A percentile compares a stretch with the other conserved stretches of the same genome.
phyloP scores from a whole-genome alignment of 2,888 invertebrate genomes.

The Monopis laevigella region DNA sequence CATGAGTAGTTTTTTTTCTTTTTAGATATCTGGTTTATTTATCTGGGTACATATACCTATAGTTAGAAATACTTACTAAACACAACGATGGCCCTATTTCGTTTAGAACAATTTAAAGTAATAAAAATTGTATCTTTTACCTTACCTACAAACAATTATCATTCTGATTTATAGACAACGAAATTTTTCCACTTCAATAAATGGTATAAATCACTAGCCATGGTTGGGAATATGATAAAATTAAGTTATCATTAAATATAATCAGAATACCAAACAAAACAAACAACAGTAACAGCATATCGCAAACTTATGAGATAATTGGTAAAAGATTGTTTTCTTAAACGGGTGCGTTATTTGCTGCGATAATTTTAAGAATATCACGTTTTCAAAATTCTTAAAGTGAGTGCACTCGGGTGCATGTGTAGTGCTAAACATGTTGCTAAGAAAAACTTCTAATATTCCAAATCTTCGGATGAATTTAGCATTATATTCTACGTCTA shows the following conservation, averaged over 20 bases:
- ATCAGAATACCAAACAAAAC: constrained; percentile 2
- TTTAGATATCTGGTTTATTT: too few relatives aligned
- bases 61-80: too few relatives aligned
- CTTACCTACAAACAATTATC: background rate
- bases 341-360: constrained; percentile 10
- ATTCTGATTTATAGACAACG: background rate
- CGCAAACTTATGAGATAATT: constrained; percentile 7
- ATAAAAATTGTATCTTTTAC: too few relatives aligned
- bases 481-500: constrained; percentile 36
- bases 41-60: too few relatives aligned
- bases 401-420: background rate
- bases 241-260: constrained; percentile 2
- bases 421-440: constrained; percentile 5
- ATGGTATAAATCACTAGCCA: background rate
- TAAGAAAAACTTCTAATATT: background rate
- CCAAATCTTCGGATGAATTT: constrained; percentile 17
- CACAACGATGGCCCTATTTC: too few relatives aligned
- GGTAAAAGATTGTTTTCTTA: constrained; percentile 9
- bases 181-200: constrained; percentile 3
- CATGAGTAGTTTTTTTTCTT: too few relatives aligned
- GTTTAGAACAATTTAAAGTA: too few relatives aligned
- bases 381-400: background rate
- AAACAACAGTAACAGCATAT: constrained; percentile 8
- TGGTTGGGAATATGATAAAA: constrained; percentile 6
- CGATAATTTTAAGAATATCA: background rate